Conservation (phyloP, 2,797 vertebrate species). For the Thripadectes ignobilis region DNA sequence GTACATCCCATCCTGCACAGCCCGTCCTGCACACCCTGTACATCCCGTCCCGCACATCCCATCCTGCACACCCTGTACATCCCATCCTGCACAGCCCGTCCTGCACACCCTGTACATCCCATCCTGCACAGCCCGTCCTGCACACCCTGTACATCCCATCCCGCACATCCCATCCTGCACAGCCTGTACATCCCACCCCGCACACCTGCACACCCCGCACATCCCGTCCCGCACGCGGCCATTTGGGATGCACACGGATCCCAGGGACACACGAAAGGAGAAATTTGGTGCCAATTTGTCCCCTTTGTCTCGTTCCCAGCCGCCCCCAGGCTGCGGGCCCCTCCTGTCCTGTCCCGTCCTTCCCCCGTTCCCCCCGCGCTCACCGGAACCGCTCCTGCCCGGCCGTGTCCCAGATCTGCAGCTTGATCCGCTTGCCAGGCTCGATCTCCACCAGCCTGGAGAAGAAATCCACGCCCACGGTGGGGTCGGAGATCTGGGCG, state of each 20-base stretch:
- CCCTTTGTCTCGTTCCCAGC: not conserved
- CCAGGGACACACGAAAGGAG: not conserved
- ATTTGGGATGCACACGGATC: not conserved
- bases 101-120: too few relatives aligned
- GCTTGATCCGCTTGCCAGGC: conserved; percentile 92
- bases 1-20: too few relatives aligned
- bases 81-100: too few relatives aligned
- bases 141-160: too few relatives aligned
- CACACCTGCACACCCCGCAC: too few relatives aligned
- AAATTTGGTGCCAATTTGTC: not conserved
- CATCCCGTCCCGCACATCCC: too few relatives aligned
- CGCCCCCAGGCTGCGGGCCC: not conserved
- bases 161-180: too few relatives aligned
- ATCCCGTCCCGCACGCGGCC: not conserved
- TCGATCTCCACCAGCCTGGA: conserved; percentile 95
- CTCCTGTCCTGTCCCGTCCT: too few relatives aligned
- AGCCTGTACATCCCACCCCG: too few relatives aligned
- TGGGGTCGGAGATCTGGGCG: conserved; percentile 93
- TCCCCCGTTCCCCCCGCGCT: not conserved
- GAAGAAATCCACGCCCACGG: conserved; percentile 96
- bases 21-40: too few relatives aligned
- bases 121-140: too few relatives aligned
- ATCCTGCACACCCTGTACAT: too few relatives aligned
- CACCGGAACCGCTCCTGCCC: conserved; percentile 87
- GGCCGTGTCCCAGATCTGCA: conserved; percentile 92